These are phyloP conservation scores for Hyperoplus immaculatus DNA, from an alignment of 2,797 vertebrate species.

Conservation along the genomic window DNA sequence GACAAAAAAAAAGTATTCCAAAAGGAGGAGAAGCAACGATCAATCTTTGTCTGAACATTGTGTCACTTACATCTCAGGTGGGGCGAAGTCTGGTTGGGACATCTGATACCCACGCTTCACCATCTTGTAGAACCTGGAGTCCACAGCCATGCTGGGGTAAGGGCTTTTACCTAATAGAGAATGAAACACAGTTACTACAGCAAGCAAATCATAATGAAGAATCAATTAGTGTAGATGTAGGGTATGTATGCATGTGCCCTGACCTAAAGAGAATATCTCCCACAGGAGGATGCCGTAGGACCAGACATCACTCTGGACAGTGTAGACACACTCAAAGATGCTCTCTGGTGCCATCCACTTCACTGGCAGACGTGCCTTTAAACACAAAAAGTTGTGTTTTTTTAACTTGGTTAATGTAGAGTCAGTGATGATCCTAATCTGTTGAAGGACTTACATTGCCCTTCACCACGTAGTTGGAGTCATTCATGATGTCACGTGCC, in stretches of 20 bases:
- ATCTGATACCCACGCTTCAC: slow-evolving; percentile 97
- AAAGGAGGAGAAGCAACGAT: not conserved
- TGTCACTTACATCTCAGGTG: slow-evolving; percentile 90
- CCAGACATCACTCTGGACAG: slow-evolving; percentile 98
- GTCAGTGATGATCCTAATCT: not conserved
- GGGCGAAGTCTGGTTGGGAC: slow-evolving; percentile 92
- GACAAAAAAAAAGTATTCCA: slow-evolving; percentile 1
- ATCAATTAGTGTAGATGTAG: not conserved
- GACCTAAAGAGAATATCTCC: slow-evolving; percentile 99
- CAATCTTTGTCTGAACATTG: not conserved
- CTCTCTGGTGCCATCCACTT: slow-evolving; percentile 99
- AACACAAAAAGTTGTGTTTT: slow-evolving; percentile 9
- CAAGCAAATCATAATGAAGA: not conserved
- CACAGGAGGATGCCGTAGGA: slow-evolving; percentile 98
- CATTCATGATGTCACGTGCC: slow-evolving; percentile 98
- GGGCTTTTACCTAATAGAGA: slow-evolving; percentile 91
- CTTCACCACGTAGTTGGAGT: slow-evolving; percentile 97
- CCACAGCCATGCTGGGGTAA: slow-evolving; percentile 93
- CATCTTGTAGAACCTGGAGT: slow-evolving; percentile 97
- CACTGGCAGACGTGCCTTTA: slow-evolving; percentile 96
- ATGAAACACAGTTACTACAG: not conserved
- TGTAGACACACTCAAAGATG: slow-evolving; percentile 98
- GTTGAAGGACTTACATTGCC: slow-evolving; percentile 89
- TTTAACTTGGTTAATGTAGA: not conserved
- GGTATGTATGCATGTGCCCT: slow-evolving; percentile 32